Conservation (phyloP, 2,797 vertebrate species). For the Dicrostonyx torquatus region DNA sequence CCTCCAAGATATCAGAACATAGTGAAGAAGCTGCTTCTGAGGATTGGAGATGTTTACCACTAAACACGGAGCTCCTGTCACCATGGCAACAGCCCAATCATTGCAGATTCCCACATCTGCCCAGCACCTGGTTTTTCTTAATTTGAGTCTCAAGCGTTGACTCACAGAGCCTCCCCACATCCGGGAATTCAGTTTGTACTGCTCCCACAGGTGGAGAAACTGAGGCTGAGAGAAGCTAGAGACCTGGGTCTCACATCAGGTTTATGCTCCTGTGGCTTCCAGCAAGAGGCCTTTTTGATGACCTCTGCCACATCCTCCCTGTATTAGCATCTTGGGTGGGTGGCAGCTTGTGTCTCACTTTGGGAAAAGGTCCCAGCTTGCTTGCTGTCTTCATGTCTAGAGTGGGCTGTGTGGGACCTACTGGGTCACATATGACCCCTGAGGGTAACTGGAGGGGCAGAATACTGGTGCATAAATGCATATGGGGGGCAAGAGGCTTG, state of each 20-base stretch:
- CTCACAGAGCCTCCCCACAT: accelerated
- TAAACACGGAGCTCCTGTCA: not conserved
- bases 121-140: conserved; percentile 31
- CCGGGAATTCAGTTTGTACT: accelerated
- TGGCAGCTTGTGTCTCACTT: not conserved
- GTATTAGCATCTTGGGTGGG: accelerated
- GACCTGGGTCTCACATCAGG: not conserved
- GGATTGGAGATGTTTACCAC: conserved; percentile 11
- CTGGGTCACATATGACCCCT: not conserved
- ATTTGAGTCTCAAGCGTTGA: not conserved
- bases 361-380: not conserved
- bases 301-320: not conserved
- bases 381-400: not conserved
- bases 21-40: not conserved
- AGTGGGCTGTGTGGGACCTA: not conserved
- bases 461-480: not conserved
- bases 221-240: not conserved
- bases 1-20: not conserved
- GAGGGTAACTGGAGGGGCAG: not conserved
- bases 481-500: not conserved
- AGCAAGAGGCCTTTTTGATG: not conserved
- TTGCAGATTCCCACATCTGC: conserved; percentile 31
- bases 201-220: not conserved
- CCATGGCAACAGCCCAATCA: conserved; percentile 60
- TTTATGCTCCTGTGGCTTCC: too few relatives aligned